phyloP scores from a whole-genome alignment of 1,140 invertebrate species.

The Hestina assimilis region DNA sequence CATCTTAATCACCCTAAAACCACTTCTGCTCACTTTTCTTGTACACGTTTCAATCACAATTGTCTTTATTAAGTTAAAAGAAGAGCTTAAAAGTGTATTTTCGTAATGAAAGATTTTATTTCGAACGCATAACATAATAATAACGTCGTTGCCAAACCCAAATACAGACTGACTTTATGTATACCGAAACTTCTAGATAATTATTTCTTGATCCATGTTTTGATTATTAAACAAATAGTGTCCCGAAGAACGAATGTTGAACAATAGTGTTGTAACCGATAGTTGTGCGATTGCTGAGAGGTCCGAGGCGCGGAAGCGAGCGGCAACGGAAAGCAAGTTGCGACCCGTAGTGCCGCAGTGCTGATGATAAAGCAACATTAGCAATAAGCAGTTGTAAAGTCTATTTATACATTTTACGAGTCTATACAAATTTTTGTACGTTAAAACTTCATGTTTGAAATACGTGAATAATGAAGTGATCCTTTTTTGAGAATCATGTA shows the following conservation, averaged over 20 bases:
- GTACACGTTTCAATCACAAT: slow-evolving; percentile 30
- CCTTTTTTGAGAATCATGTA: slow-evolving; percentile 78
- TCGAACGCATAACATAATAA: slow-evolving; percentile 39
- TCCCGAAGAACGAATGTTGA: not conserved
- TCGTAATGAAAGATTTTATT: slow-evolving; percentile 26
- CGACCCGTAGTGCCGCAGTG: not conserved
- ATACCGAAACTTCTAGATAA: slow-evolving; percentile 63
- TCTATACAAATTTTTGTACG: slow-evolving; percentile 78
- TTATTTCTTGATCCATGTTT: slow-evolving; percentile 57
- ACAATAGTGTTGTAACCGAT: slow-evolving; percentile 1
- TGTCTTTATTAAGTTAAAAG: slow-evolving; percentile 13
- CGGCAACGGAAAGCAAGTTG: not conserved
- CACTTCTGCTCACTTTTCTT: slow-evolving; percentile 27
- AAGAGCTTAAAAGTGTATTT: slow-evolving; percentile 19
- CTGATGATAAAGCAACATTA: slow-evolving; percentile 50
- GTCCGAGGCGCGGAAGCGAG: not conserved
- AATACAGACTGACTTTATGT: slow-evolving; percentile 73
- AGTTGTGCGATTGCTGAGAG: not conserved
- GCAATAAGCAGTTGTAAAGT: slow-evolving; percentile 77
- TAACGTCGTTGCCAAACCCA: slow-evolving; percentile 72
- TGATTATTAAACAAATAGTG: slow-evolving; percentile 26
- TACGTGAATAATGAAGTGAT: slow-evolving; percentile 67
- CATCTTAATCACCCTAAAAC: slow-evolving; percentile 14
- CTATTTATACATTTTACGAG: slow-evolving; percentile 78
- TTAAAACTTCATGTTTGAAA: slow-evolving; percentile 70